Base-by-base conservation (phyloP, 2,797 vertebrate species). In the Gorsachius magnificus region DNA sequence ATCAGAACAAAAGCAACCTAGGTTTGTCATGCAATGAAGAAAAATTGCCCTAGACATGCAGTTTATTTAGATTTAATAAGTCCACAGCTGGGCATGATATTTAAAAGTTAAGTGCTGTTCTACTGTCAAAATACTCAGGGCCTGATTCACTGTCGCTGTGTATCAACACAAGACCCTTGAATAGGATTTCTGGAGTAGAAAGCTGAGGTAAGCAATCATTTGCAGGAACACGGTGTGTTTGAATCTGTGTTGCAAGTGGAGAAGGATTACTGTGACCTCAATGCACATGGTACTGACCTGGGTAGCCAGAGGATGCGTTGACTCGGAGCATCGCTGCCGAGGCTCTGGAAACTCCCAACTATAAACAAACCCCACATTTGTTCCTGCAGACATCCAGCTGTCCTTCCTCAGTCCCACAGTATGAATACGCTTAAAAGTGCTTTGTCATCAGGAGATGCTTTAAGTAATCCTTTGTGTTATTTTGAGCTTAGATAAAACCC, bases 51-150 rank as follows among this genome's bases (percentile, higher is more conserved):
- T 83, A 95, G 93, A 94, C 53, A 63, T 83, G 80, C 75, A 80
- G 72, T 95, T 97, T 94, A 93, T 89, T 92, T 96, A 76, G 83
- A 82, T 92, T 91, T 92, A 96, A 29, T 96, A 93, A 93, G 74
- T 77, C 86, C 84, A 36, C 93, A 96, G 87, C 90, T 86, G 74
- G 84, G 82, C 75, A 95, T 87, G 68, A 29, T 85, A 89, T 96
- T 96, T 93, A 95, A 93, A 93, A 95, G 57, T 68, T 82, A 95
- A 70, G 50, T 69, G 43, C 69, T 78, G 28, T 45, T 82, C 57
- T 74, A 29, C 29, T 85, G 53, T 75, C 36, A 75, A 26, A 91
- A 81, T 89, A 65, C 35, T 69, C n/a, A 16, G 57, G 19, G 46
- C n/a, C 29, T 85, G 72, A 85, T 75, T 92, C 75, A 76, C 65